Conservation (phyloP, 2,113 vertebrate genomes). For the Rhizomys pruinosus region DNA sequence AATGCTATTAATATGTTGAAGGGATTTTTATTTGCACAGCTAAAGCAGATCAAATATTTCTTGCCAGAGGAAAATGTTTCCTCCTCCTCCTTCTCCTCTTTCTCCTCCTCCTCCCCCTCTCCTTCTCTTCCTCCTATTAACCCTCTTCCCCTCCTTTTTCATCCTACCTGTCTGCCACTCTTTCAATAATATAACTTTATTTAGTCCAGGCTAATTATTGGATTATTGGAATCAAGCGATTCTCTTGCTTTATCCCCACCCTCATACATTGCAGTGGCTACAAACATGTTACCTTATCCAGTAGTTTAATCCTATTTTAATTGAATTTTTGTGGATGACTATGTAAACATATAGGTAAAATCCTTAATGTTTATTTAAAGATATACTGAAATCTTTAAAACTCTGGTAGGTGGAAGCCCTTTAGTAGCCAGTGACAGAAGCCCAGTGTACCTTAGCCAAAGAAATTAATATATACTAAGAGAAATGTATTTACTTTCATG, state of each 20-base stretch:
- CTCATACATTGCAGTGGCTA: not conserved
- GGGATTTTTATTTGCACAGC: not conserved
- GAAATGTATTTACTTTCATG: not conserved
- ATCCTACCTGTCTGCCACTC: too few species aligned
- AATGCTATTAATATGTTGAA: not conserved
- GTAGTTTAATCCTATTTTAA: too few species aligned
- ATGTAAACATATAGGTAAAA: not conserved
- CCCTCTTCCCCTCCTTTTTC: not conserved
- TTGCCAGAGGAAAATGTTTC: slow-evolving; percentile 16
- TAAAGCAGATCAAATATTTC: slow-evolving; percentile 58
- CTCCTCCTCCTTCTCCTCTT: not conserved
- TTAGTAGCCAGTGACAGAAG: not conserved
- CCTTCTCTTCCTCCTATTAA: too few species aligned
- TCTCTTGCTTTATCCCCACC: not conserved
- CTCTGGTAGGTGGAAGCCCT: not conserved
- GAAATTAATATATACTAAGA: not conserved
- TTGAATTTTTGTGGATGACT: too few species aligned
- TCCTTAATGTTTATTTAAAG: not conserved
- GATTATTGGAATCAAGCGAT: not conserved
- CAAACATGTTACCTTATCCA: fast-evolving
- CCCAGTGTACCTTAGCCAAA: not conserved
- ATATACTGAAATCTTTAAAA: not conserved
- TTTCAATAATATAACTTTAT: not conserved
- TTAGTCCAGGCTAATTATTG: not conserved
- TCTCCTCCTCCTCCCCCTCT: too few species aligned